Percentiles rank a stretch among this genome's conserved stretches.
phyloP scores from a whole-genome alignment of 2,888 invertebrate species.

The Pristionchus exspectatus region DNA sequence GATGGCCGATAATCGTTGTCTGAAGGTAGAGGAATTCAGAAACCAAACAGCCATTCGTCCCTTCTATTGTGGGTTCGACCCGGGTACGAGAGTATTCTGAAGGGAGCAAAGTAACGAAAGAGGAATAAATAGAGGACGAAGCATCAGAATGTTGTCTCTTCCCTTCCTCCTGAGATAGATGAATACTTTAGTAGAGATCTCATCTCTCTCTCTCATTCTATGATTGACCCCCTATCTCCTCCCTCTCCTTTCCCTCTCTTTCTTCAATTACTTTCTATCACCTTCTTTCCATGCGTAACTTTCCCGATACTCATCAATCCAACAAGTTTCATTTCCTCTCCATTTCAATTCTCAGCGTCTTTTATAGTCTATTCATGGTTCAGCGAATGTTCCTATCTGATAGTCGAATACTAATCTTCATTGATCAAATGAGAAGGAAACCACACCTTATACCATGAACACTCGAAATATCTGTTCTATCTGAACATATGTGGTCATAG shows the following conservation, averaged over 20 bases:
- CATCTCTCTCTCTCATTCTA: neutral
- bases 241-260: neutral
- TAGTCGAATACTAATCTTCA: neutral
- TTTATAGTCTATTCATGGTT: neutral
- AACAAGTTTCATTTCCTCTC: neutral
- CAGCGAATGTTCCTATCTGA: neutral
- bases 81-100: constrained; percentile 14
- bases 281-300: constrained; percentile 1
- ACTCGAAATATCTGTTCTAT: neutral
- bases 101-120: constrained; percentile 2
- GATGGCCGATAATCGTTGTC: neutral
- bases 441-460: neutral
- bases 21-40: constrained; percentile 29
- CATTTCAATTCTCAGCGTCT: neutral
- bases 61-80: neutral
- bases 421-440: neutral
- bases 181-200: constrained; percentile 29
- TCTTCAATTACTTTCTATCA: neutral
- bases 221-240: constrained; percentile 5
- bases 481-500: neutral
- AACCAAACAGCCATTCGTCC: constrained; percentile 33
- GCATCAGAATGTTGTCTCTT: neutral
- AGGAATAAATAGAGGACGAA: constrained; percentile 3
- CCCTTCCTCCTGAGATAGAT: neutral
- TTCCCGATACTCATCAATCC: neutral